phyloP scores from a whole-genome alignment of 2,113 vertebrate species.

The Numenius arquata region DNA sequence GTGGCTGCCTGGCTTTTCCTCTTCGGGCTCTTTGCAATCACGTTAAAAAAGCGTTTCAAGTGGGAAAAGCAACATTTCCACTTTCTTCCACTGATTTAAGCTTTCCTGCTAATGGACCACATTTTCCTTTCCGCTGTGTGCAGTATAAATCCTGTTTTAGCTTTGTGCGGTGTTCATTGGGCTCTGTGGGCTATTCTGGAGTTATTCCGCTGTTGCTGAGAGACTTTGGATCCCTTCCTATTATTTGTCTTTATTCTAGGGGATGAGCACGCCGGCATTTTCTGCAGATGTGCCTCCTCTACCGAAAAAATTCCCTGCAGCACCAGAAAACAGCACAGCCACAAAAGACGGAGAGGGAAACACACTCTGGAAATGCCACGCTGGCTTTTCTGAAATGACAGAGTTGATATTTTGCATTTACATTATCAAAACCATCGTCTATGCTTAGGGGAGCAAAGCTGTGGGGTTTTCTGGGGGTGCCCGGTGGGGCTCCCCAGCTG shows the following conservation, averaged over 20 bases:
- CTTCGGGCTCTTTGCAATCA: not conserved
- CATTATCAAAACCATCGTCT: fast-evolving
- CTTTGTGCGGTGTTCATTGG: not conserved
- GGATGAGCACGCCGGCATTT: not conserved
- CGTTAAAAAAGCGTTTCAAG: not conserved
- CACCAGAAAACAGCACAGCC: not conserved
- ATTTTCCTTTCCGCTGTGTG: not conserved
- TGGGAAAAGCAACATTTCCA: not conserved
- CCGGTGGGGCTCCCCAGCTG: fast-evolving
- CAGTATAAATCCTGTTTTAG: not conserved
- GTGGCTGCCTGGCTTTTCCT: not conserved
- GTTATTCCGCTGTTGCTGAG: not conserved
- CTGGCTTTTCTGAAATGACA: not conserved
- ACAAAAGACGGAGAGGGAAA: not conserved
- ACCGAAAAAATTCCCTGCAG: not conserved
- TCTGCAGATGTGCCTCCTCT: constrained; percentile 17
- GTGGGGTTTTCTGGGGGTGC: not conserved
- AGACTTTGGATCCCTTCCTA: not conserved
- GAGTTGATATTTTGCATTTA: not conserved
- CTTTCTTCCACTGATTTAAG: not conserved
- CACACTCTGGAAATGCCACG: not conserved
- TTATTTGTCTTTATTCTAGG: not conserved
- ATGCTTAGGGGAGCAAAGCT: not conserved
- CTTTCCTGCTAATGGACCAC: not conserved
- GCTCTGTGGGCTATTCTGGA: not conserved